Percentiles rank a stretch among this genome's conserved stretches.
Conservation (phyloP, 2,888 invertebrate species). For the Philopedon plagiatum region DNA sequence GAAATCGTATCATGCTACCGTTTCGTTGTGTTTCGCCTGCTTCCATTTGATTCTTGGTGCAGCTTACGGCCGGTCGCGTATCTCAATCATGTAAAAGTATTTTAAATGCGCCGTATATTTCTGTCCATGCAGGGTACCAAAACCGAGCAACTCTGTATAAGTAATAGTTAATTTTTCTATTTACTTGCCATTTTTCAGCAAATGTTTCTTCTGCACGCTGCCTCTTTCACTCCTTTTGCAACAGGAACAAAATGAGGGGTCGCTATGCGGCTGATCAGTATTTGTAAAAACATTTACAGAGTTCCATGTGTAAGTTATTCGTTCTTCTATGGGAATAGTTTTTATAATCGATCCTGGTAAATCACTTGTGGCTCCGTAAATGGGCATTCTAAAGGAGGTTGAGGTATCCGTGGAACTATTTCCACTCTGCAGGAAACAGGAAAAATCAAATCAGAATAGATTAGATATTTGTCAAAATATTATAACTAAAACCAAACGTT, state of each 20-base stretch:
- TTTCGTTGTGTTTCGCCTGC: too few relatives aligned
- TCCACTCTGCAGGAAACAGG: constrained; percentile 22
- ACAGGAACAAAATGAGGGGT: constrained; percentile 33
- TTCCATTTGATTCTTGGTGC: too few relatives aligned
- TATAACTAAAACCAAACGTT: too few relatives aligned
- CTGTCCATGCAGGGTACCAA: too few relatives aligned
- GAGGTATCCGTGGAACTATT: constrained; percentile 25
- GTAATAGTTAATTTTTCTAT: background rate
- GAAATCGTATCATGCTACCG: too few relatives aligned
- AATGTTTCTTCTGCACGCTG: constrained; percentile 75
- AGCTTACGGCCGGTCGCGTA: too few relatives aligned
- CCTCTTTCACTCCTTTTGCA: constrained; percentile 46
- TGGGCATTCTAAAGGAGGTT: constrained; percentile 48
- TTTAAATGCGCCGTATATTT: too few relatives aligned
- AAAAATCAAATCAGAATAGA: background rate
- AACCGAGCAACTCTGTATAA: too few relatives aligned
- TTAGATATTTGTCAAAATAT: background rate
- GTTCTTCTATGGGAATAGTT: constrained; percentile 60
- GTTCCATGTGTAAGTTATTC: constrained; percentile 83
- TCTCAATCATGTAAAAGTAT: too few relatives aligned
- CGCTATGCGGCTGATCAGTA: constrained; percentile 53
- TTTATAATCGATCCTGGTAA: constrained; percentile 30
- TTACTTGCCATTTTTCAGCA: constrained; percentile 79
- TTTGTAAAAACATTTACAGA: constrained; percentile 83
- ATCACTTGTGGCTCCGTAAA: constrained; percentile 55